These are phyloP conservation scores for Amphipyra tragopoginis DNA, from an alignment of 2,888 invertebrate species.

Conservation along the genomic window DNA sequence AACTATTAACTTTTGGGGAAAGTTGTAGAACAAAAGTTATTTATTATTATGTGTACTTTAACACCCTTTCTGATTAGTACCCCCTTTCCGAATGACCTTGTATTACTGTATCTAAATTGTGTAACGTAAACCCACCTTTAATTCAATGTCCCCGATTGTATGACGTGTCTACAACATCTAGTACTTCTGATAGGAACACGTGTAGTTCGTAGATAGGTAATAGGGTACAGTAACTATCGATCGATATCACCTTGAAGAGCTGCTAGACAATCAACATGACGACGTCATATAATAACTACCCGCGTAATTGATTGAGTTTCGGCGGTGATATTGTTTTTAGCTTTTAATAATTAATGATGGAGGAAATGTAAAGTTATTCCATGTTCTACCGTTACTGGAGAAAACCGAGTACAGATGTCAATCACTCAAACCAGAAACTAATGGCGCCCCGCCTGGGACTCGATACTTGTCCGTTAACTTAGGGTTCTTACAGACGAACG, in stretches of 20 bases:
- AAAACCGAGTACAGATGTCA: no score
- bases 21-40: no score
- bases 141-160: no score
- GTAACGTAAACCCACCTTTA: no score
- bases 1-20: no score
- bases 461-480: background rate
- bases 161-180: background rate
- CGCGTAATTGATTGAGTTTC: slow-evolving; percentile 14
- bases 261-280: slow-evolving; percentile 32
- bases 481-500: no score
- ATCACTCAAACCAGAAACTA: background rate
- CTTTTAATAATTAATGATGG: background rate
- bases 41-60: no score
- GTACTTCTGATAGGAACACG: slow-evolving; percentile 5
- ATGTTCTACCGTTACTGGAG: no score
- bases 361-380: no score
- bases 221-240: slow-evolving; percentile 32
- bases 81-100: no score
- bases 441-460: slow-evolving; percentile 12
- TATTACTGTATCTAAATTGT: no score
- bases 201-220: slow-evolving; percentile 13
- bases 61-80: no score
- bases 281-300: slow-evolving; percentile 28
- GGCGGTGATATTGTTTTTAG: background rate
- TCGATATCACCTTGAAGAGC: slow-evolving; percentile 8